A percentile compares a stretch with the other conserved stretches of the same genome.
These are phyloP conservation scores for Mimumesa dahlbomi DNA, from an alignment of 2,888 invertebrate genomes.

Conservation along the genomic window DNA sequence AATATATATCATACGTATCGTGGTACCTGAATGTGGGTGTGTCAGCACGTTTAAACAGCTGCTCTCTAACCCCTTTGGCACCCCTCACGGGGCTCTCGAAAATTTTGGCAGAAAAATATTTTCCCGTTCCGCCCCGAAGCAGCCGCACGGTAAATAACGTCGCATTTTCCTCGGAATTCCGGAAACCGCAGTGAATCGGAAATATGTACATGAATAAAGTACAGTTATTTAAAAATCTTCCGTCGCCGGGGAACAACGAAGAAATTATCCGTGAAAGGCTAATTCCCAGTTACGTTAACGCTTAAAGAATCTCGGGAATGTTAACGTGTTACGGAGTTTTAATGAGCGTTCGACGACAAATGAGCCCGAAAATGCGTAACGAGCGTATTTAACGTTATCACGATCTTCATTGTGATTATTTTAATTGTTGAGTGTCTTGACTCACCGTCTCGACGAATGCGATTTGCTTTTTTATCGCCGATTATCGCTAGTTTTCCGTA, in stretches of 20 bases:
- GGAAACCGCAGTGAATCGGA: neutral
- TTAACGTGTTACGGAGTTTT: conserved; percentile 6
- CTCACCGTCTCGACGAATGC: conserved; percentile 23
- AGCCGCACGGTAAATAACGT: conserved; percentile 63
- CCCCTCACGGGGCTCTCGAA: conserved; percentile 35
- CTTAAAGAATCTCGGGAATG: conserved; percentile 13
- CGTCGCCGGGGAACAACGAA: too few species aligned
- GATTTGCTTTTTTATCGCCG: conserved; percentile 13
- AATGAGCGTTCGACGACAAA: conserved; percentile 28
- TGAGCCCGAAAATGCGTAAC: conserved; percentile 20
- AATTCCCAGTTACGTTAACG: neutral
- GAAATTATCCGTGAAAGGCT: too few species aligned
- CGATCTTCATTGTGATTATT: conserved; percentile 2
- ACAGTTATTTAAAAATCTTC: too few species aligned
- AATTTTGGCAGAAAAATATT: conserved; percentile 67
- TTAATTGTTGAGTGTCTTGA: conserved; percentile 27
- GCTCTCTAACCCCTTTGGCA: conserved; percentile 67
- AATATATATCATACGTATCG: conserved; percentile 10
- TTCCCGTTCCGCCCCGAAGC: conserved; percentile 56
- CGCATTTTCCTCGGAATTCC: neutral
- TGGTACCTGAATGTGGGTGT: conserved; percentile 44
- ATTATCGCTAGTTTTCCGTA: too few species aligned
- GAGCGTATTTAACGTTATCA: conserved; percentile 26
- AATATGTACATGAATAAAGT: too few species aligned
- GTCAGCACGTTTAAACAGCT: conserved; percentile 72